Evolutionary conservation across 2,888 invertebrate species (phyloP), one percentile per base, ranked within the genome.

Genomic region (Ormyrus thymus): DNA sequence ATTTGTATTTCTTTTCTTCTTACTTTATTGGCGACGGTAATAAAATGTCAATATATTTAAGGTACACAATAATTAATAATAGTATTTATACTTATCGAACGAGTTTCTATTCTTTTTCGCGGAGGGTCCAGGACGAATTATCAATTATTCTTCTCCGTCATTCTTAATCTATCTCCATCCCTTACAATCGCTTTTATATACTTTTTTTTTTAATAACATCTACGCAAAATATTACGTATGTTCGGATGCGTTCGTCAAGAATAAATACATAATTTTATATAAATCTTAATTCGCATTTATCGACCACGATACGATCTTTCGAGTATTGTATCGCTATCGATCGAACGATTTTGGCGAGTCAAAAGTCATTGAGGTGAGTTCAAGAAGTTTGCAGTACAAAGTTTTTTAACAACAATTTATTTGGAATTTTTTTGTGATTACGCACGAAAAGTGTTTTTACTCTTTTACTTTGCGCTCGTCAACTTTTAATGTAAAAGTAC

Each of bases 21-120:
- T 56, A 55, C 43, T n/a, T 58, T 46, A 10, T 56, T 50, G 51
- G 45, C 43, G 50, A 50, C 53, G 62, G 56, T 58, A 73, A 79
- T 76, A 77, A 65, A 81, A 77, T 79, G 79, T 66, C 79, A 76
- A 82, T 80, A 78, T 82, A 81, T 78, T 62, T 70, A 62, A 68
- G 66, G 48, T 68, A 13, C 55, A 13, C 11, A 68, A 66, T 58
- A 53, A 29, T n/a, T 65, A 61, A 78, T 78, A 13, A 74, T 78
- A 70, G 66, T 29, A 29, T 69, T 51, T 51, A 10, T 70, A 76
- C 51, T 11, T 83, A 89, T 89, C 89, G 89, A 89, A 89, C 89
- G 89, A 89, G 89, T 88, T 89, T 89, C 89, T 88, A 89, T 89
- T 89, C 89, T 76, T 51, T 10, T 9, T 85, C 78, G 70, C 80